Evolutionary conservation across 2,113 vertebrate species (phyloP), one percentile per base, ranked within the genome.

Genomic region (Tor tambroides): DNA sequence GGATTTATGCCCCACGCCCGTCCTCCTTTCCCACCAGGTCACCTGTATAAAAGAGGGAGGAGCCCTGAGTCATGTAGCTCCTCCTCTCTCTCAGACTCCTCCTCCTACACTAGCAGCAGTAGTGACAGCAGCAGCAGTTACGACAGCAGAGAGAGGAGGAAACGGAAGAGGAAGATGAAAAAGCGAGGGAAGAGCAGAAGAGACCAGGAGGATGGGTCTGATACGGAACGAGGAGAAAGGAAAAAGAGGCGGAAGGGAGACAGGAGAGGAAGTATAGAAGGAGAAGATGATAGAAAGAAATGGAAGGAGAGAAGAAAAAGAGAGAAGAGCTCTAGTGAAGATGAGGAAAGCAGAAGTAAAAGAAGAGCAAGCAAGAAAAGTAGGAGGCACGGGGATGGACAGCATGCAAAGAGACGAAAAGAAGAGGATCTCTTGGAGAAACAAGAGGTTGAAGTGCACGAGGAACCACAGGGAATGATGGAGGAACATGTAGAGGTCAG

Each of bases 31-130:
- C 80, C 84, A 63, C 75, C 75, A 2, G 79, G 83, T 63, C 85
- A 15, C 28, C 83, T 85, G 9, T 30, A 69, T 6, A 89, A 72
- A 2, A 91, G 75, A 35, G 84, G 87, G 26, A 87, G 91, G 74
- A 89, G 81, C 49, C 92, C 84, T 26, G 90, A 89, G 56, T 93
- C 92, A 0, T 90, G 51, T 7, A 90, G 89, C 46, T 83, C 90
- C 43, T 92, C 95, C 38, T 91, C 82, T 7, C 89, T 90, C 84
- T 94, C 91, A 15, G 94, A 91, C 15, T 90, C 86, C 43, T 93
- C 92, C 14, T 92, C 87, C 23, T 91, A 80, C 32, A 87, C 46
- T 30, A 72, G 65, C 46, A 89, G 85, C 61, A 87, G 86, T 76
- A 71, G 80, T 10, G 91, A 90, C 54, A 91, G 92, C 23, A 92